A percentile compares a stretch with the other conserved stretches of the same genome.
These are phyloP conservation scores for Rhincodon typus DNA, from an alignment of 2,797 vertebrate species.

Conservation along the genomic window DNA sequence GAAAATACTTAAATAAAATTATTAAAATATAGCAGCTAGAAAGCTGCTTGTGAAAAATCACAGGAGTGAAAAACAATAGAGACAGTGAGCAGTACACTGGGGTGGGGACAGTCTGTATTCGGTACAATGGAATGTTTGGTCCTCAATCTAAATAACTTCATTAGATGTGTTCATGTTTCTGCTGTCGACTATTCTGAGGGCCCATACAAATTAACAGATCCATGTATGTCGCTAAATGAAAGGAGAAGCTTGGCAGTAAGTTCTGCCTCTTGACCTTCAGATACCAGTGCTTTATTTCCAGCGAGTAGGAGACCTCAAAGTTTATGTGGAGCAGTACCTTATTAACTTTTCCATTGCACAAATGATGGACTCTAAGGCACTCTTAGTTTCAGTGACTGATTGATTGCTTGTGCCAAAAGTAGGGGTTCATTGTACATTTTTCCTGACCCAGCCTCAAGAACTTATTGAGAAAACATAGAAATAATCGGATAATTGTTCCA, in stretches of 20 bases:
- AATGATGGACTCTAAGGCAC: background rate
- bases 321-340: background rate
- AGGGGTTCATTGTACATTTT: background rate
- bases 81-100: background rate
- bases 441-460: background rate
- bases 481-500: background rate
- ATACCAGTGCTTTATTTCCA: background rate
- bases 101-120: background rate
- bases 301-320: background rate
- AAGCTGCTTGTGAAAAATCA: background rate
- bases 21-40: background rate
- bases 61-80: no score
- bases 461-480: background rate
- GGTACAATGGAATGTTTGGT: background rate
- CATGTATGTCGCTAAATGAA: background rate
- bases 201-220: background rate
- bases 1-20: background rate
- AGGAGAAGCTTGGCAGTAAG: background rate
- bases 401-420: background rate
- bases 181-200: background rate
- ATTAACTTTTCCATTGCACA: background rate
- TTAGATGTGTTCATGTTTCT: background rate
- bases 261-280: background rate
- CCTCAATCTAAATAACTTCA: background rate
- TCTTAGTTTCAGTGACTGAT: background rate